These are phyloP conservation scores for Drosophila carrolli DNA, from an alignment of 1,140 invertebrate genomes.

Conservation along the genomic window DNA sequence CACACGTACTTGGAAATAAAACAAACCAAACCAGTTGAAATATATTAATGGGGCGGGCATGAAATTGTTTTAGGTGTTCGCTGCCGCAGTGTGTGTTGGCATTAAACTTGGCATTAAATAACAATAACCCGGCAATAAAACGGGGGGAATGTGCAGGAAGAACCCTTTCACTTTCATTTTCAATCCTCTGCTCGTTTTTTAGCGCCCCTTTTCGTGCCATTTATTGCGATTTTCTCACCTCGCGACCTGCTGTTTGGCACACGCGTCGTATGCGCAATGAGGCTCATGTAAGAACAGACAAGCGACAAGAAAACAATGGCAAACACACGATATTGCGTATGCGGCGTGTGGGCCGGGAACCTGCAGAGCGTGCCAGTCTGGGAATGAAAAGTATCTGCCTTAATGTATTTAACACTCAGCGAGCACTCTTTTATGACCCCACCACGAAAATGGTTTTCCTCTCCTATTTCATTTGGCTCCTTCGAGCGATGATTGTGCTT, in stretches of 20 bases:
- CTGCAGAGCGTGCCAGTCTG: conserved; percentile 3
- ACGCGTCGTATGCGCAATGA: conserved; percentile 58
- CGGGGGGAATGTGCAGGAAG: conserved; percentile 10
- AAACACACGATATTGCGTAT: conserved; percentile 58
- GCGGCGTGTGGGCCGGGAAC: conserved; percentile 34
- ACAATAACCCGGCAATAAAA: conserved; percentile 79
- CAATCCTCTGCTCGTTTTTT: conserved; percentile 11
- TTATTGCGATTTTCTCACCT: conserved; percentile 57
- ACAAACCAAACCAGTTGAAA: conserved; percentile 71
- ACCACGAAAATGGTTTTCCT: conserved; percentile 9
- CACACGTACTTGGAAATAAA: conserved; percentile 50
- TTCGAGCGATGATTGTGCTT: conserved; percentile 17
- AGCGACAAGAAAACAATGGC: conserved; percentile 40
- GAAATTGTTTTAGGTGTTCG: conserved; percentile 74
- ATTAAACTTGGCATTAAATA: conserved; percentile 79
- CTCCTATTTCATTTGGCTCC: conserved; percentile 14
- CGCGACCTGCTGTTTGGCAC: conserved; percentile 40
- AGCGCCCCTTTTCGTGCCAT: conserved; percentile 38
- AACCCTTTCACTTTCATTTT: conserved; percentile 59
- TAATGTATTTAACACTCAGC: conserved; percentile 54
- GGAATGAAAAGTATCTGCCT: conserved; percentile 32
- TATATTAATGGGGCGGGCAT: conserved; percentile 73
- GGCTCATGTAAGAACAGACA: conserved; percentile 29
- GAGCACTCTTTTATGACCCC: conserved; percentile 38
- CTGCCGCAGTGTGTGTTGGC: conserved; percentile 57